Conservation (phyloP, 2,113 vertebrate species). For the Pollimyrus isidori region DNA sequence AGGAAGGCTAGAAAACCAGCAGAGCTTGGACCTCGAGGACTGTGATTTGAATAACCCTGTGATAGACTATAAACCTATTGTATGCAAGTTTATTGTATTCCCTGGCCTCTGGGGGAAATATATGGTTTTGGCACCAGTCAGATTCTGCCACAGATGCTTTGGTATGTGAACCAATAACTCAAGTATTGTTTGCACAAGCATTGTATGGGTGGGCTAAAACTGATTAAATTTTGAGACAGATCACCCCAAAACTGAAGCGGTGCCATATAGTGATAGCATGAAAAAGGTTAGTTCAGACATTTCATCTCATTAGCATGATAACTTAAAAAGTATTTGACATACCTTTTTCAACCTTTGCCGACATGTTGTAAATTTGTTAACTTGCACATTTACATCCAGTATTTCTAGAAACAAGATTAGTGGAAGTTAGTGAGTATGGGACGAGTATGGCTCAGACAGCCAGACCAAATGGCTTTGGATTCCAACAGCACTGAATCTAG, state of each 20-base stretch:
- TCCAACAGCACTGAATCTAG: not conserved
- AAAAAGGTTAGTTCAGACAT: not conserved
- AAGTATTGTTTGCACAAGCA: not conserved
- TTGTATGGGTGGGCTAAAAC: not conserved
- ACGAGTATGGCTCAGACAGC: not conserved
- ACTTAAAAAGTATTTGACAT: not conserved
- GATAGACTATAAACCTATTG: not conserved
- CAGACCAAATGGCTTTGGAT: not conserved
- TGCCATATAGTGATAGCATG: not conserved
- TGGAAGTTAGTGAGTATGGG: not conserved
- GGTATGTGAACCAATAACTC: not conserved
- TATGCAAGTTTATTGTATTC: not conserved
- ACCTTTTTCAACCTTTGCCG: not conserved
- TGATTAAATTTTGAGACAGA: not conserved
- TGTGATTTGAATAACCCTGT: too few relatives aligned
- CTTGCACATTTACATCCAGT: not conserved
- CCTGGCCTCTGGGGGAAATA: not conserved
- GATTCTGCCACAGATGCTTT: not conserved
- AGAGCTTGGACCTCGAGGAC: too few relatives aligned
- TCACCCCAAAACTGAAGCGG: not conserved
- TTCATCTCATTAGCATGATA: not conserved
- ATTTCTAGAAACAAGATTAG: not conserved
- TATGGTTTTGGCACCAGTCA: not conserved
- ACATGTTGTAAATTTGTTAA: not conserved
- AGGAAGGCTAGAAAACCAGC: too few relatives aligned